Evolutionary conservation across 2,113 vertebrate genomes (phyloP).

Genomic region (Tricholaema leucomelas): DNA sequence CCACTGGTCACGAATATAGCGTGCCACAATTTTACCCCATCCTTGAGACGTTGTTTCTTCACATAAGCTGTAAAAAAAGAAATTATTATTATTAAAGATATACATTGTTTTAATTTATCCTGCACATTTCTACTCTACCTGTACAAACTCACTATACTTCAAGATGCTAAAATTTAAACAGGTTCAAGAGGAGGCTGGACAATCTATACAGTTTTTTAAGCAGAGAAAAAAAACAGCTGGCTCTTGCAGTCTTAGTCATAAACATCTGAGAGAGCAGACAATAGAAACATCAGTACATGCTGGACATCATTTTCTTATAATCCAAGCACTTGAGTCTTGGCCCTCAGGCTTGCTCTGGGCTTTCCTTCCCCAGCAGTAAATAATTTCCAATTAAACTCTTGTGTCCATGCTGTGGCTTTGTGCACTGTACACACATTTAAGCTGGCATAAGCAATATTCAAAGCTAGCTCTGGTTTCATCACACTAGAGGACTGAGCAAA

Average conservation of each 20-base stretch:
- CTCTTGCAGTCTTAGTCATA: not conserved
- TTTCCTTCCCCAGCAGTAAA: not conserved
- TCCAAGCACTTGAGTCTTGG: not conserved
- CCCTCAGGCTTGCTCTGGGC: not conserved
- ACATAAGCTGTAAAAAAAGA: conserved; percentile 56
- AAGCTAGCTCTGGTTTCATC: not conserved
- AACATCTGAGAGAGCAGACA: not conserved
- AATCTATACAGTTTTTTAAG: not conserved
- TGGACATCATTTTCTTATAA: not conserved
- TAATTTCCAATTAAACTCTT: not conserved
- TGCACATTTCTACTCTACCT: not conserved
- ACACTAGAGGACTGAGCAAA: not conserved
- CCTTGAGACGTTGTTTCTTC: conserved; percentile 75
- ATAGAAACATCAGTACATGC: not conserved
- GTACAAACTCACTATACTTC: not conserved
- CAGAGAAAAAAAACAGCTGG: not conserved
- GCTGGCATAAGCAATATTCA: not conserved
- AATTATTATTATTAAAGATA: not conserved
- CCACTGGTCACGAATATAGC: conserved; percentile 89
- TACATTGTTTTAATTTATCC: not conserved
- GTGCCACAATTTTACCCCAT: conserved; percentile 87
- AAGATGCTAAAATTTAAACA: not conserved
- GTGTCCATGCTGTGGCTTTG: not conserved
- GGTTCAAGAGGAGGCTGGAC: not conserved
- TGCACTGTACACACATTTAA: not conserved